Base-by-base conservation (phyloP, 2,113 vertebrate species). In the Seriola rivoliana region DNA sequence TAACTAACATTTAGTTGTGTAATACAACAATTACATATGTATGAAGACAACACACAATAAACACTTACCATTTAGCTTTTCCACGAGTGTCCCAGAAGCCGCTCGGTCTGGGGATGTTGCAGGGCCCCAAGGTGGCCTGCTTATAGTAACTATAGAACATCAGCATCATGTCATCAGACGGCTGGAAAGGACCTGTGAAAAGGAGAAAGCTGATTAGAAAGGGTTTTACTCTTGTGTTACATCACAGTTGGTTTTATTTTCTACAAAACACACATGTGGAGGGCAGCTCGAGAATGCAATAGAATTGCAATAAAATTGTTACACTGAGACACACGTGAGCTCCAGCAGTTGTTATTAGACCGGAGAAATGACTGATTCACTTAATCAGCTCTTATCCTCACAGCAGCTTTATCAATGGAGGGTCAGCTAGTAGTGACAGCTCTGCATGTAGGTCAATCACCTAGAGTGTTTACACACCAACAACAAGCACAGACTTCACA, bases 141-240 rank as follows among this genome's bases (percentile, higher is more conserved):
- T 97, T 98, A 89, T 97, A 96, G 89, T 98, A 99, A 92, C 97
- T 97, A 88, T 97, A 97, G 88, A 99, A 98, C 94, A 96, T 97
- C 78, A 97, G 94, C 97, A 98, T 97, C 96, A 98, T 97, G 92
- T 98, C 96, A 92, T 98, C 97, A 0, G 98, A 98, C 59, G 97
- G 97, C 87, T 98, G 97, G 90, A 97, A 99, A 40, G 96, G 95
- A 93, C 97, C 98, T 99, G 90, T 62, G 40, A 76, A 38, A 84
- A 23, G 0, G 80, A 23, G 4, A 40, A 3, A 72, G 5, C 8
- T 19, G 19, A 48, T 44, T 23, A 57, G 9, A 34, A 52, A 8
- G 14, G 13, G 17, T 32, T 19, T 25, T 17, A 68, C 3, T 17
- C 1, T 23, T 40, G 34, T 38, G 10, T 8, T 42, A 14, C 21